A percentile compares a stretch with the other conserved stretches of the same genome.
Evolutionary conservation across 2,888 invertebrate species (phyloP).

Genomic region (Prosapia bicincta): DNA sequence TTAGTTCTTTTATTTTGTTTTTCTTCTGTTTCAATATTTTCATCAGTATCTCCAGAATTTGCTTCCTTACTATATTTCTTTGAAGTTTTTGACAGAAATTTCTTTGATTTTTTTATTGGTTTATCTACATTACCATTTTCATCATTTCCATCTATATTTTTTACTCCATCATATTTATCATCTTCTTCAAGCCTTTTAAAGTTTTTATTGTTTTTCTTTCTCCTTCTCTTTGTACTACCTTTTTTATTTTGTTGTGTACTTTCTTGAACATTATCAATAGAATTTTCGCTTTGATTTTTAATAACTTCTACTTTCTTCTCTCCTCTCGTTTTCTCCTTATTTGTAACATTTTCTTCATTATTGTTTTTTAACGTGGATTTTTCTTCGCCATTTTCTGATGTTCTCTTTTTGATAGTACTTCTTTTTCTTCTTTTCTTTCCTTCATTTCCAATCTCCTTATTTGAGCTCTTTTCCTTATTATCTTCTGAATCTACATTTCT

Average conservation of each 20-base stretch:
- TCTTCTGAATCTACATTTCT: not conserved
- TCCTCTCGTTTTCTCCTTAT: not conserved
- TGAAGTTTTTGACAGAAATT: not conserved
- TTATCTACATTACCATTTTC: not conserved
- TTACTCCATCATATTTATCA: not conserved
- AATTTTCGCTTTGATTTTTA: not conserved
- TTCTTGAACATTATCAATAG: not conserved
- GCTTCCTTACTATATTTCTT: not conserved
- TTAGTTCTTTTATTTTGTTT: not conserved
- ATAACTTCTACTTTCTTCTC: not conserved
- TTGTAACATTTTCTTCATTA: no score
- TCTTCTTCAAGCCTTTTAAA: not conserved
- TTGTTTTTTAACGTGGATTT: not conserved
- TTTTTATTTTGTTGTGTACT: not conserved
- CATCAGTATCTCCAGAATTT: not conserved
- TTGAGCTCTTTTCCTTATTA: no score
- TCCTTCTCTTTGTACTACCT: not conserved
- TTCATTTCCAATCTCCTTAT: no score
- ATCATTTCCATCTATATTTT: not conserved
- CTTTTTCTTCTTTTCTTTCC: no score
- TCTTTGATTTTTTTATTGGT: not conserved
- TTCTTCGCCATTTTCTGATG: not conserved
- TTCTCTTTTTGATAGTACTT: not conserved
- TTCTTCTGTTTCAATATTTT: not conserved
- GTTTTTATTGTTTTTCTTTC: not conserved